Percentiles rank a stretch among this genome's conserved stretches.
Evolutionary conservation across 2,797 vertebrate genomes (phyloP).

Genomic region (Cirrhinus molitorella): DNA sequence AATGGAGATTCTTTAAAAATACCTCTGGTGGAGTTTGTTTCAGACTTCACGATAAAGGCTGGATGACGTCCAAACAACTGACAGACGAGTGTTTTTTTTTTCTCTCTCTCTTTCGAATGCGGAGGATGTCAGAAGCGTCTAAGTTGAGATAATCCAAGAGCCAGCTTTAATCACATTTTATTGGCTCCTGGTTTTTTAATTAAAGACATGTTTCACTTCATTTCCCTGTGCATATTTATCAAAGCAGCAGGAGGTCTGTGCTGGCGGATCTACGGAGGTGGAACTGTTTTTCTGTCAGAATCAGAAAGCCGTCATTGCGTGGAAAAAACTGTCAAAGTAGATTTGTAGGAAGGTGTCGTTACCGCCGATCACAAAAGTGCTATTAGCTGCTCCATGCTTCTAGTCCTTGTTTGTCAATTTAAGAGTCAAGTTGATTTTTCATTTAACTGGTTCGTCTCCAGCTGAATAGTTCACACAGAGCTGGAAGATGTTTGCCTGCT

Average conservation of each 20-base stretch:
- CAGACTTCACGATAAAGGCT: neutral
- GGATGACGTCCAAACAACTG: neutral
- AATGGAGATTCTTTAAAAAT: neutral
- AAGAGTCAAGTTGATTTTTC: neutral
- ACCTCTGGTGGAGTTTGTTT: neutral
- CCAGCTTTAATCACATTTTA: slow-evolving; percentile 79
- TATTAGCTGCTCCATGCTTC: neutral
- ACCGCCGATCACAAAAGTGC: too few relatives aligned
- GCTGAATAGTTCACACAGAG: neutral
- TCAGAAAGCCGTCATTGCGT: neutral
- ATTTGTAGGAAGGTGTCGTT: neutral
- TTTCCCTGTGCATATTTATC: slow-evolving; percentile 84
- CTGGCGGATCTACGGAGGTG: neutral
- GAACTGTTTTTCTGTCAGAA: neutral
- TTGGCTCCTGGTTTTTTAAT: slow-evolving; percentile 80
- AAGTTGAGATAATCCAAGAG: slow-evolving; percentile 76
- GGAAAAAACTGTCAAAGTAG: neutral
- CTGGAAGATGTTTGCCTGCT: neutral
- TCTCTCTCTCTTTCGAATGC: slow-evolving; percentile 54
- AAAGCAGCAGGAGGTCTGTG: slow-evolving; percentile 73
- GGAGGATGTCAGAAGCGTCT: slow-evolving; percentile 66
- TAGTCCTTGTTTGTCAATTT: neutral
- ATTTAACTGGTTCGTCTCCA: neutral
- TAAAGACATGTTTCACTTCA: slow-evolving; percentile 82
- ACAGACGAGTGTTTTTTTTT: slow-evolving; percentile 28